Base-by-base conservation (phyloP, 2,888 invertebrate genomes). In the Epinotia demarniana region DNA sequence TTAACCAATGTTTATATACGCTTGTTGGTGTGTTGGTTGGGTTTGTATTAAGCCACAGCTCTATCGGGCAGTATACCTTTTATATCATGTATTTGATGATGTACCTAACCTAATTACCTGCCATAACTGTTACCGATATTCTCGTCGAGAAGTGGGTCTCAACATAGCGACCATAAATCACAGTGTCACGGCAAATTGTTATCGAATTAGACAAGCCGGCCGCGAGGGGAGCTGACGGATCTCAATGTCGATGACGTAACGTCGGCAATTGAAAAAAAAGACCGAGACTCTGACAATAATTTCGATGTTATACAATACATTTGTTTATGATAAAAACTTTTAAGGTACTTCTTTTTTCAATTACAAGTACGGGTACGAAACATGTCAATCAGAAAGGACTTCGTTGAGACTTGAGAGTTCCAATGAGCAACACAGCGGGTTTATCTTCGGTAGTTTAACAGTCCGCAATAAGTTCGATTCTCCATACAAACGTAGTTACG, bases 181-280 rank as follows among this genome's bases (percentile, higher is more conserved):
- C 84, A 78, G 79, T 79, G 80, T 79, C 83, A 84, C 82, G 86
- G 87, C 89, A 90, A 91, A 92, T 91, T 90, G 91, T 89, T 89
- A 90, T 90, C 89, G 87, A 87, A 88, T 83, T 84, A 87, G 87
- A 87, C 85, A 84, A 83, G 81, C 81, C 79, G 83, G 81, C 79
- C 78, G 79, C 72, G 77, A 78, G 78, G 74, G 77, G 76, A 78
- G 73, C 76, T 77, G 75, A 73, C 58, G 72, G 67, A 74, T 76
- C 55, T 60, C 68, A 58, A 69, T 66, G 72, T 60, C 68, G 53
- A 69, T 66, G 72, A 61, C 75, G 75, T 62, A 75, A 66, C 46
- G 71, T 23, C 43, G 67, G 60, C 67, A 53, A 67, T 72, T 75
- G 66, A 62, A 53, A 43, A 71, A 70, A 19, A 61, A 71, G 19